Base-by-base conservation (phyloP, 2,888 invertebrate genomes). In the Melipona beecheii region DNA sequence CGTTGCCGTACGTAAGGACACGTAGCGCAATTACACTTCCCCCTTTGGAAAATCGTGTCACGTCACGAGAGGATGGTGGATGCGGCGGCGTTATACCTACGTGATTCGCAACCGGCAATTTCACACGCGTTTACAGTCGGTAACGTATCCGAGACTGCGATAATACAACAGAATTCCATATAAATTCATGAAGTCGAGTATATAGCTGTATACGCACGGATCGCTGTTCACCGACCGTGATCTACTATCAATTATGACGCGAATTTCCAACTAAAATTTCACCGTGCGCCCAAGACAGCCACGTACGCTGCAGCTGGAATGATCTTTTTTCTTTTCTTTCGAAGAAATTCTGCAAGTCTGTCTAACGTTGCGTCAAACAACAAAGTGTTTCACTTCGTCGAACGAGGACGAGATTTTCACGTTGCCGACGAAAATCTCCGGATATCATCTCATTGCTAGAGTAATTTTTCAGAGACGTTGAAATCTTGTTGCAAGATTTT, bases 11-110 rank as follows among this genome's bases (percentile, higher is more conserved):
- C 79, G 66, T 73, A 80, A 88, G 74, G 77, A 69, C 84, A 87
- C 86, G 84, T 86, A 86, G 83, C 27, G 81, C 80, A 88, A 87
- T 88, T 87, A 86, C 82, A 84, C 75, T n/a, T 69, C 62, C 31
- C 62, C 64, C 74, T 27, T 66, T 73, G 70, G 83, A 80, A 79
- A 88, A 85, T 83, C 88, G 82, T 78, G 75, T 88, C 88, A 88
- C 89, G 87, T 84, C 84, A 88, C 78, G 13, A 68, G 64, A 27
- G 74, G 54, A 69, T 83, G 77, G 54, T 81, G 78, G 49, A 74
- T 76, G 81, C 69, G 52, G 74, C 50, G n/a, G 49, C 68, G 62
- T 70, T 68, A 77, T 71, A 77, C 54, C 50, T 82, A 84, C 77
- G 78, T 83, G 77, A 85, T 83, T 75, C 73, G 75, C 79, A 72